These are phyloP conservation scores for Fragum whitleyi DNA, from an alignment of 2,888 invertebrate genomes.

Conservation along the genomic window DNA sequence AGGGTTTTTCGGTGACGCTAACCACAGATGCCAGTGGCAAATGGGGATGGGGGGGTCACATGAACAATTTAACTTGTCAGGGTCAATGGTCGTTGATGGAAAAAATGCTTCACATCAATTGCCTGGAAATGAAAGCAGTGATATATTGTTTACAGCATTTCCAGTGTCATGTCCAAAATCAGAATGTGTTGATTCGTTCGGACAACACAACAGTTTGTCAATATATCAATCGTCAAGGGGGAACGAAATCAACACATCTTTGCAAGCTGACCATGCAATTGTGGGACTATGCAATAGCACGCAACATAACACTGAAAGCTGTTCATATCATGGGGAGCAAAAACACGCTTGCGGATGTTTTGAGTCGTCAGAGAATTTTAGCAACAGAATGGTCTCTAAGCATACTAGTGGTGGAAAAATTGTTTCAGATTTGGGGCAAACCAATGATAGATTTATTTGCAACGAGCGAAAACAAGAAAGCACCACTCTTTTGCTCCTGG, in stretches of 20 bases:
- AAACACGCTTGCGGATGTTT: slow-evolving; percentile 19
- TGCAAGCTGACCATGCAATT: slow-evolving; percentile 22
- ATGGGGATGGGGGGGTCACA: slow-evolving; percentile 19
- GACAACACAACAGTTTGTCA: slow-evolving; percentile 35
- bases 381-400: slow-evolving; percentile 21
- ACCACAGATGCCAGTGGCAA: slow-evolving; percentile 23
- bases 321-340: slow-evolving; percentile 37
- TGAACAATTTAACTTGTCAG: slow-evolving; percentile 20
- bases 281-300: slow-evolving; percentile 26
- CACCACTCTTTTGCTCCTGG: slow-evolving; percentile 19
- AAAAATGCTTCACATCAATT: slow-evolving; percentile 16
- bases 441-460: slow-evolving; percentile 17
- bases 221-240: slow-evolving; percentile 31
- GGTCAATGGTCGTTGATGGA: not conserved
- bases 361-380: not conserved
- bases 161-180: slow-evolving; percentile 7
- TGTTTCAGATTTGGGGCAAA: slow-evolving; percentile 12
- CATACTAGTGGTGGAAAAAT: not conserved
- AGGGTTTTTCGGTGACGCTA: not conserved
- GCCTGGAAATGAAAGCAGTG: slow-evolving; percentile 19
- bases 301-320: slow-evolving; percentile 35
- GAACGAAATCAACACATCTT: slow-evolving; percentile 15
- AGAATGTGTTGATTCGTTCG: not conserved
- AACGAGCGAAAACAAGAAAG: slow-evolving; percentile 17
- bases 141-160: slow-evolving; percentile 26